Evolutionary conservation across 2,797 vertebrate species (phyloP).

Genomic region (Scleropages formosus): DNA sequence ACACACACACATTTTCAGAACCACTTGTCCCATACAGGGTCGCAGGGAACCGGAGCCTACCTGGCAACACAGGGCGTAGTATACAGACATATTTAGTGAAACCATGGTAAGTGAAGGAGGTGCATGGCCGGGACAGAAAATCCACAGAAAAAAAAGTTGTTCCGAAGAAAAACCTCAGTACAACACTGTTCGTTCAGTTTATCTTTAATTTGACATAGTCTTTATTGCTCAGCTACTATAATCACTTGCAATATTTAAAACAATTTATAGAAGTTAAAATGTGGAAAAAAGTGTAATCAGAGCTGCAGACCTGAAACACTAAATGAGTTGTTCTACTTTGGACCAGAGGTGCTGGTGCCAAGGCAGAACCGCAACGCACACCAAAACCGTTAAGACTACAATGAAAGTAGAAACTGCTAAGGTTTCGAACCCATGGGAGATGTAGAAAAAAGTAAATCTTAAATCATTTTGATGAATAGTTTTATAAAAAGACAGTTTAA

Average conservation of each 20-base stretch:
- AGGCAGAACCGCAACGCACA: background rate
- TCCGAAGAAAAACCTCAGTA: background rate
- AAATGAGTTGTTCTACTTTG: conserved; percentile 40
- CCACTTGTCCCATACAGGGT: too few relatives aligned
- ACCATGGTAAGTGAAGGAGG: too few relatives aligned
- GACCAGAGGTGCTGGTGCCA: conserved; percentile 55
- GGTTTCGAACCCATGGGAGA: background rate
- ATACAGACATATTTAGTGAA: too few relatives aligned
- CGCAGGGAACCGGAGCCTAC: too few relatives aligned
- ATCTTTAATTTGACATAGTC: conserved; percentile 74
- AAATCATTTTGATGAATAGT: background rate
- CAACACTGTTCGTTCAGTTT: conserved; percentile 53
- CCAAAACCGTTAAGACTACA: background rate
- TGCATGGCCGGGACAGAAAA: too few relatives aligned
- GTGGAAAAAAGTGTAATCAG: conserved; percentile 45
- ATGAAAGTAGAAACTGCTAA: background rate
- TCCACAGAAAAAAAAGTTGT: background rate
- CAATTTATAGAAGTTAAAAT: conserved; percentile 57
- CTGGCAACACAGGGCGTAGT: too few relatives aligned
- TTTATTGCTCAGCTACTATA: conserved; percentile 83
- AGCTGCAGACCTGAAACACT: conserved; percentile 52
- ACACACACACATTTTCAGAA: too few relatives aligned
- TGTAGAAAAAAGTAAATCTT: background rate
- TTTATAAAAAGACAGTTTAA: background rate
- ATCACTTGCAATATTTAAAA: conserved; percentile 75